Evolutionary conservation across 2,888 invertebrate genomes (phyloP).

Genomic region (Crioceris asparagi): DNA sequence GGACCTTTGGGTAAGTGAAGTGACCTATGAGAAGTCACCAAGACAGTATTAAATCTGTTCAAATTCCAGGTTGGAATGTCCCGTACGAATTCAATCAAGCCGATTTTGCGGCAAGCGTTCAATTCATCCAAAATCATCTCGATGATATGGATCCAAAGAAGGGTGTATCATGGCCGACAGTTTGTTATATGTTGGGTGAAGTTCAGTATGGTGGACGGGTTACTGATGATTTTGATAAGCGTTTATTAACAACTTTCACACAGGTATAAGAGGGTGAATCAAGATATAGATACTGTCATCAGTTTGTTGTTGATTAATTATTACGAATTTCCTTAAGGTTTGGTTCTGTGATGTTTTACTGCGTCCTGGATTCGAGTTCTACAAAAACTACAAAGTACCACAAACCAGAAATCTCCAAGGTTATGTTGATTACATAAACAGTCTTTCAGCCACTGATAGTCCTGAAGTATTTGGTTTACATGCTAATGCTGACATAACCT

Average conservation of each 20-base stretch:
- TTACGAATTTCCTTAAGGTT: too few species aligned
- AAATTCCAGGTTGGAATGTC: constrained; percentile 82
- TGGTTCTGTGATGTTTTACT: constrained; percentile 92
- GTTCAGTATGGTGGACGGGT: constrained; percentile 75
- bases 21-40: not conserved
- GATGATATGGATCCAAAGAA: constrained; percentile 96
- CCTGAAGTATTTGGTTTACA: constrained; percentile 97
- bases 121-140: constrained; percentile 92
- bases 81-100: constrained; percentile 97
- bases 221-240: constrained; percentile 94
- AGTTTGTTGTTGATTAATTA: too few species aligned
- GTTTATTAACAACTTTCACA: constrained; percentile 84
- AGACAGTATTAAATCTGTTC: not conserved
- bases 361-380: constrained; percentile 83
- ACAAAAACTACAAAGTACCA: constrained; percentile 86
- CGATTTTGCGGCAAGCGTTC: constrained; percentile 90
- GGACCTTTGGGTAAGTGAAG: constrained; percentile 57
- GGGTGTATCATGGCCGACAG: constrained; percentile 94
- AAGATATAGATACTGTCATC: too few species aligned
- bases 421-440: constrained; percentile 80
- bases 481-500: constrained; percentile 92
- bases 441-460: constrained; percentile 73
- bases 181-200: constrained; percentile 96
- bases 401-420: constrained; percentile 67
- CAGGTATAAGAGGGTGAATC: constrained; percentile 40